Conservation (phyloP, 2,888 invertebrate genomes). For the Sarcophaga subvicina region DNA sequence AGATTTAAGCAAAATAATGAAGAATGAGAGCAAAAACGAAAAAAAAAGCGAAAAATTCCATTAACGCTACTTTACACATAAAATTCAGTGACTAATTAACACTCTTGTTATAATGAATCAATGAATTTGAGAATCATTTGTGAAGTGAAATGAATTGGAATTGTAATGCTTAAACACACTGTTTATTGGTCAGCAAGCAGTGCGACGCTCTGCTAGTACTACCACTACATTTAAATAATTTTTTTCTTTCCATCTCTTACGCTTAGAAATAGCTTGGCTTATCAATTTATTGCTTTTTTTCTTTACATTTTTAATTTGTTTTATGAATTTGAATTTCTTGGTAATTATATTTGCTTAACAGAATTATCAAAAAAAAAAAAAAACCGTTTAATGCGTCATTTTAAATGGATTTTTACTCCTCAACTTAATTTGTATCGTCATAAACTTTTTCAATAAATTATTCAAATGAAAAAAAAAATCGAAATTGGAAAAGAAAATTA, state of each 20-base stretch:
- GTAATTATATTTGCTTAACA: slow-evolving; percentile 18
- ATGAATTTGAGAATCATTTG: background rate
- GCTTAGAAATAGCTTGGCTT: background rate
- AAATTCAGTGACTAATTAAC: slow-evolving; percentile 32
- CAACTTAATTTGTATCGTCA: background rate
- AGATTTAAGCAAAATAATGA: background rate
- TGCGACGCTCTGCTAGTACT: too few species aligned
- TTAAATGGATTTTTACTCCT: background rate
- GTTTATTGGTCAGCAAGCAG: background rate
- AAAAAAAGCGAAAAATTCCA: background rate
- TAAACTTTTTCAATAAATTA: background rate
- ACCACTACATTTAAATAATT: background rate
- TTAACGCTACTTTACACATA: background rate
- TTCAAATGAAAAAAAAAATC: background rate
- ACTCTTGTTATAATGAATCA: slow-evolving; percentile 9
- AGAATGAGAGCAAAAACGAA: background rate
- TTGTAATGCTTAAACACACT: background rate
- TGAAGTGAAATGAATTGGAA: background rate
- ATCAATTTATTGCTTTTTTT: background rate
- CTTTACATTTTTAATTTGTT: background rate
- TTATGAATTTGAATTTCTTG: slow-evolving; percentile 6
- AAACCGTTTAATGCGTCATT: slow-evolving; percentile 1
- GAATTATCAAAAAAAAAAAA: background rate
- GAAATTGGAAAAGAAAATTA: background rate
- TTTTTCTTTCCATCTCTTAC: background rate